Evolutionary conservation across 1,140 invertebrate species (phyloP).

Genomic region (Phymastichus coffea): DNA sequence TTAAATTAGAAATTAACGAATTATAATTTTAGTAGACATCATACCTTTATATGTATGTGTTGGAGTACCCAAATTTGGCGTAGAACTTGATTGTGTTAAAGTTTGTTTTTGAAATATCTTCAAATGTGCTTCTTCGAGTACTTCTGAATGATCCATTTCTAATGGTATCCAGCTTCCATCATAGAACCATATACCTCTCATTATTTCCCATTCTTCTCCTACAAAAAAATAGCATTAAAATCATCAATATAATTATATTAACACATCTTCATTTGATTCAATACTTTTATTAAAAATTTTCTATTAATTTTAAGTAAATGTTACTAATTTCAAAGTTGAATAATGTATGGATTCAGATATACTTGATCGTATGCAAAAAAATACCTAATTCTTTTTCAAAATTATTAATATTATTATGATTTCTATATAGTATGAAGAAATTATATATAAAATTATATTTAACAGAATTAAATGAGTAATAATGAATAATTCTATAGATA

Average conservation of each 20-base stretch:
- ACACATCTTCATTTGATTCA: background rate
- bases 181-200: conserved; percentile 70
- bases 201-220: conserved; percentile 64
- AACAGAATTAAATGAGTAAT: too few species aligned
- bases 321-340: background rate
- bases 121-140: conserved; percentile 67
- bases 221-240: conserved; percentile 17
- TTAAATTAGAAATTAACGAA: conserved; percentile 13
- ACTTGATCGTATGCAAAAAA: too few species aligned
- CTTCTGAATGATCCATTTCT: conserved; percentile 61
- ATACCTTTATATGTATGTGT: conserved; percentile 51
- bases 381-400: too few species aligned
- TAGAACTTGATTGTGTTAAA: conserved; percentile 39
- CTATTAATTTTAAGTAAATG: background rate
- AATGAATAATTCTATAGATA: too few species aligned
- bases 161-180: conserved; percentile 71
- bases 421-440: background rate
- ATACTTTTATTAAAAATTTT: conserved; percentile 1
- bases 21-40: conserved; percentile 13
- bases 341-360: background rate
- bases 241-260: conserved; percentile 17
- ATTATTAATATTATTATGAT: background rate
- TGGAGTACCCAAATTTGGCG: conserved; percentile 38
- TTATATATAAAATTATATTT: too few species aligned
- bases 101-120: conserved; percentile 54